These are phyloP conservation scores for Nebria ingens DNA, from an alignment of 1,140 invertebrate genomes.

Conservation along the genomic window DNA sequence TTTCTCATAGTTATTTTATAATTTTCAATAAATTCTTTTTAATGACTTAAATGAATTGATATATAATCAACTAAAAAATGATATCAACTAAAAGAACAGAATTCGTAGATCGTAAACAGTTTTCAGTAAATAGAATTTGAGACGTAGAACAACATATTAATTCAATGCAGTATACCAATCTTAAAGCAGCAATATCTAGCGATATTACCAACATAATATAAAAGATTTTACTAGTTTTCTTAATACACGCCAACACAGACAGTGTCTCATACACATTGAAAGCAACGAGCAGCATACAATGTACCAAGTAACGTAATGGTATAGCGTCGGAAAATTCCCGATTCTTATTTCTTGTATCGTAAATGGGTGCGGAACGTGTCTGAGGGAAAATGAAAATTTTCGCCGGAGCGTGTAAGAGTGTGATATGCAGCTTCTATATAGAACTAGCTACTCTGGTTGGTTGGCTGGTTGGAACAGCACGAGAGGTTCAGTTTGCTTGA, in stretches of 20 bases:
- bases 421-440: constrained; percentile 3
- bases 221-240: not conserved
- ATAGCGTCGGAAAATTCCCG: not conserved
- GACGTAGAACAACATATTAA: not conserved
- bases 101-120: too few relatives aligned
- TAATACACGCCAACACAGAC: too few relatives aligned
- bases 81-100: too few relatives aligned
- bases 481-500: not conserved
- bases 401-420: not conserved
- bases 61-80: too few relatives aligned
- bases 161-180: not conserved
- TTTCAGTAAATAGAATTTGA: too few relatives aligned
- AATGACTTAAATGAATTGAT: too few relatives aligned
- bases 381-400: constrained; percentile 8
- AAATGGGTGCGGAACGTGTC: constrained; percentile 1
- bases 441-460: too few relatives aligned
- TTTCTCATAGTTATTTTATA: too few relatives aligned
- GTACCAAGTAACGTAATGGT: not conserved
- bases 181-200: not conserved
- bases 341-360: constrained; percentile 7
- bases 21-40: too few relatives aligned
- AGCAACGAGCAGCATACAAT: not conserved
- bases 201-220: not conserved
- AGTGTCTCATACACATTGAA: too few relatives aligned
- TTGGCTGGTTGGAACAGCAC: too few relatives aligned